Base-by-base conservation (phyloP, 1,140 invertebrate species). In the Asbolus verrucosus region DNA sequence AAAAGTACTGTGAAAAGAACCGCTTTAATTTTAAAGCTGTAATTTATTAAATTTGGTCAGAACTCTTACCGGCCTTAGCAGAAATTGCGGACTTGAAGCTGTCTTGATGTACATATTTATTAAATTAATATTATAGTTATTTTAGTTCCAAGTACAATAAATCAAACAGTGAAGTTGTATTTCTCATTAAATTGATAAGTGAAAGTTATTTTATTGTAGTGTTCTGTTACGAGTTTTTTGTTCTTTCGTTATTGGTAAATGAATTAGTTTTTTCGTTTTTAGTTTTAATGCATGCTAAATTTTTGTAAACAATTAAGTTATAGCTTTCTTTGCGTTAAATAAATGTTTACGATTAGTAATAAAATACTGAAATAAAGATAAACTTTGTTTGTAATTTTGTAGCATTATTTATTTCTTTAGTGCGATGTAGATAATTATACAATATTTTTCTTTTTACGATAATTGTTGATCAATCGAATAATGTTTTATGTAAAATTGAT, bases 131-230 rank as follows among this genome's bases (percentile, higher is more conserved):
- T 13, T 46, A 46, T 8, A 13, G 15, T 14, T 18, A 15, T 3
- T 19, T 3, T 41, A 13, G 36, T 19, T 39, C 18, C 61, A 63
- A 63, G 21, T 63, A 63, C 61, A 63, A 63, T 41, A 41, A 63
- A 63, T 63, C 19, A 39, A 38, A 41, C 33, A 54, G 46, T 54
- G 14, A 38, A 21, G 1, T 6, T 3, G 24, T 11, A 36, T 41
- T 38, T 63, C 61, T 63, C 61, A 63, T 63, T 63, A 39, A 63
- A 63, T 63, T 63, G 61, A 39, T 60, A 15, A 54, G 21, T 27
- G 21, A 54, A 30, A 13, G 2, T 41, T 41, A 11, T 46, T 46
- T 27, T 27, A 27, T 4, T 27, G 3, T 54, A 54, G 46, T 54
- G 46, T 54, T 54, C 46, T 27, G 1, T 54, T 54, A 16, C 46